Evolutionary conservation across 2,797 vertebrate genomes (phyloP), one percentile per base, ranked within the genome.

Genomic region (Tokudaia muenninki): DNA sequence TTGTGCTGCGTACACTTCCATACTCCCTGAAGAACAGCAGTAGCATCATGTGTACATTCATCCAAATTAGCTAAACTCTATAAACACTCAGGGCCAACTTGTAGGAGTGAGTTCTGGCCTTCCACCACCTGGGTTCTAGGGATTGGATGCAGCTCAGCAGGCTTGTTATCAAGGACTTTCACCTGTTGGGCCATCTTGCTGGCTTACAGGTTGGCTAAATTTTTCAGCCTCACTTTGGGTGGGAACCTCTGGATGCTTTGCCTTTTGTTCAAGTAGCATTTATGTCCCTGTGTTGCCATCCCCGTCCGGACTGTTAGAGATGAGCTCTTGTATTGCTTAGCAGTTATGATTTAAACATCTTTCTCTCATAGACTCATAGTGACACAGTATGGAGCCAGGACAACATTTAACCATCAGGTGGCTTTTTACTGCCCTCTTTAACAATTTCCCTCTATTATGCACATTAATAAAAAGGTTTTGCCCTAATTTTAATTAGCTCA

Each of bases 401-500:
- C 77, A 87, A 61, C 50, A 74, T 59, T 84, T 96, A 86, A 67
- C n/a, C 29, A 59, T 57, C 6, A 61, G 47, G 44, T 19, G 52
- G 34, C 34, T 75, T 44, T 82, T 96, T 55, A 83, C 24, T 84
- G 34, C 74, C 31, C 59, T 83, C 59, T 91, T 86, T 81, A 81
- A 34, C 29, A 67, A 44, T 89, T 77, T 93, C 90, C 26, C 70
- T 96, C 87, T 65, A 91, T 80, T 77, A 41, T 74, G 2, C 52
- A 10, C 41, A 59, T 94, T 86, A 77, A 86, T 90, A 80, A 92
- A 81, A 94, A 84, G 47, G 81, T 78, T 96, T 92, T 94, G 21
- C 82, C 82, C 92, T 78, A n/a, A 92, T 96, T 94, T 95, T 94
- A 81, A 78, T 92, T 67, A 92, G 61, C 77, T 96, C 70, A 74